Conservation (phyloP, 1,140 invertebrate species). For the Aphaenogaster ashmeadi region DNA sequence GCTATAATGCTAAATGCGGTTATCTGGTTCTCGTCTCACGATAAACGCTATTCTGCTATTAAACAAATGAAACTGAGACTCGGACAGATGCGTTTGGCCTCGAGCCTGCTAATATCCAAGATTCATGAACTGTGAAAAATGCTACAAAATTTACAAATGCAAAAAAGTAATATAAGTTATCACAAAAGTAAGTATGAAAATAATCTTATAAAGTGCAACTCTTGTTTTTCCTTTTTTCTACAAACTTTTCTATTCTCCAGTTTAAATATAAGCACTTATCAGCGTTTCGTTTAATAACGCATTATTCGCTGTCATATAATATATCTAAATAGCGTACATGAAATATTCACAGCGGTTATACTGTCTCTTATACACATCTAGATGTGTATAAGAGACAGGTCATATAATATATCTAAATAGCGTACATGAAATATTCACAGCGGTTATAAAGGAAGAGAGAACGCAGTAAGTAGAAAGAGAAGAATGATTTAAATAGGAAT, state of each 20-base stretch:
- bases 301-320: not conserved
- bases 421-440: conserved; percentile 4
- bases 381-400: too few relatives aligned
- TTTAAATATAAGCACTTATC: conserved; percentile 1
- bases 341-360: not conserved
- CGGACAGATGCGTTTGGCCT: not conserved
- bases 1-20: conserved; percentile 4
- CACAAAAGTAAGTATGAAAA: not conserved
- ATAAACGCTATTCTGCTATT: conserved; percentile 4
- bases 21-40: conserved; percentile 23
- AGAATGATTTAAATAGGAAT: conserved; percentile 56
- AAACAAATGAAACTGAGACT: conserved; percentile 11
- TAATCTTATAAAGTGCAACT: not conserved
- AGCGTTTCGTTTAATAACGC: not conserved
- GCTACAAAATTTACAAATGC: not conserved
- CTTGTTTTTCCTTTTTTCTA: not conserved
- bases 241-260: not conserved
- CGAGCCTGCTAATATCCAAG: not conserved
- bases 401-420: conserved; percentile 8
- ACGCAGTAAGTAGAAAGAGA: not conserved
- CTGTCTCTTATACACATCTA: too few relatives aligned
- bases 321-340: conserved; percentile 10
- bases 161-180: not conserved
- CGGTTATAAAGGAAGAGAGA: not conserved
- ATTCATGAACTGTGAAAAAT: not conserved